Base-by-base conservation (phyloP, 2,113 vertebrate species). In the Scytalopus superciliaris region DNA sequence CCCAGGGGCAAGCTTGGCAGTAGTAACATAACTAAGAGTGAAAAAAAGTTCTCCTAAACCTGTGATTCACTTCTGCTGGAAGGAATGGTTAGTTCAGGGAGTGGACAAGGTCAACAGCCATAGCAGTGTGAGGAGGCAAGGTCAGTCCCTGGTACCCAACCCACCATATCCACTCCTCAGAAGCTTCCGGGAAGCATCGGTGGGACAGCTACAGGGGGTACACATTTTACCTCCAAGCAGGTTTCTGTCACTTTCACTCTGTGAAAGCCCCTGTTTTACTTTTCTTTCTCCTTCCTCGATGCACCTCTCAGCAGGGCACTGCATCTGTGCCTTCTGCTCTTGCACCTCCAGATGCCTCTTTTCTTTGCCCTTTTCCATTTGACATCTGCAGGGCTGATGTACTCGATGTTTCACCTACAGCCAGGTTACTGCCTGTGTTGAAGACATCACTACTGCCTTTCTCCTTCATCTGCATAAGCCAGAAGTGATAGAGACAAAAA, bases 381-480 rank as follows among this genome's bases (percentile, higher is more conserved):
- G 62, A 30, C 19, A 15, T 14, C 63, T n/a, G 18, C 62, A 52
- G 35, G 19, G 30, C 24, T 56, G 45, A 7, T 33, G 40, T n/a
- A 27, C 37, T 16, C 5, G 0, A 0, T 2, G 7, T 39, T 83
- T 27, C 44, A 44, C 39, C 0, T 0, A 37, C 4, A 9, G 22
- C 19, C 56, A 27, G 22, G 49, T n/a, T 64, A n/a, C 47, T 44
- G 16, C 47, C 75, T 45, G 8, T 2, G 0, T 4, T 72, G 67
- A 53, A 59, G 57, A 47, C 3, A 2, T 8, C 39, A 35, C 35
- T 73, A 1, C 15, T 37, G 52, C 40, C 75, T 88, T 77, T 80
- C 30, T 57, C 57, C 69, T 91, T 64, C 7, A 2, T 47, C 73
- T 94, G 52, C 37, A 37, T 21, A 59, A 93, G 3, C 17, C 59